Conservation (phyloP, 2,113 vertebrate genomes). For the Sinosuthora webbiana region DNA sequence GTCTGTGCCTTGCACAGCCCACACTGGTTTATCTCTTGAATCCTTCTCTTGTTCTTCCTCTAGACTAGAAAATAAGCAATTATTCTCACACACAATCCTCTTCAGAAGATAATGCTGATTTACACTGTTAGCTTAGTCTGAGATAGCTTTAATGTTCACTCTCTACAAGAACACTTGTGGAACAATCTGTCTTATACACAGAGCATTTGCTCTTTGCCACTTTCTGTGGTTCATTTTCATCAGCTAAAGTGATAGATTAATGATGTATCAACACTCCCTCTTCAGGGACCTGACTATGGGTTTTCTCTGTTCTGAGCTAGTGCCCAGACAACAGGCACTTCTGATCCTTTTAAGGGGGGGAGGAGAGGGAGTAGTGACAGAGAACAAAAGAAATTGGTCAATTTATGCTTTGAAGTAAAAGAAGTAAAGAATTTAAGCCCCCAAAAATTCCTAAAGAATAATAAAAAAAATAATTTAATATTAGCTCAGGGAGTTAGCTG, state of each 20-base stretch:
- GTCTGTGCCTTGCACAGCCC: not conserved
- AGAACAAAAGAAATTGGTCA: not conserved
- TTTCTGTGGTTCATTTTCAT: not conserved
- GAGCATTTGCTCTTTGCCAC: not conserved
- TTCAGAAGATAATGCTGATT: not conserved
- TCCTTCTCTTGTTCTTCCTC: not conserved
- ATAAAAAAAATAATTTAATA: rapidly evolving
- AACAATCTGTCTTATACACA: not conserved
- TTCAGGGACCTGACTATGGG: not conserved
- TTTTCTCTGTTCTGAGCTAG: not conserved
- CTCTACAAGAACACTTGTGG: not conserved
- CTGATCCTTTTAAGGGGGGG: not conserved
- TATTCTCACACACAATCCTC: not conserved
- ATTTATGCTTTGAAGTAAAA: not conserved
- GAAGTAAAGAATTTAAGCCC: not conserved
- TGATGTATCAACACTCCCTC: not conserved
- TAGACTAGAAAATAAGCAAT: not conserved
- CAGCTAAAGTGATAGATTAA: not conserved
- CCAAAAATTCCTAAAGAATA: not conserved
- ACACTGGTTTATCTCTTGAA: not conserved
- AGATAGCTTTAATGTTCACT: not conserved
- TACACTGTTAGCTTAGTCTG: not conserved
- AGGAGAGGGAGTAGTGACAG: not conserved
- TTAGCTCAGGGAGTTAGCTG: not conserved
- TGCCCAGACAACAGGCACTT: not conserved